Evolutionary conservation across 2,888 invertebrate species (phyloP), one percentile per base, ranked within the genome.

Genomic region (Meghimatium bilineatum): DNA sequence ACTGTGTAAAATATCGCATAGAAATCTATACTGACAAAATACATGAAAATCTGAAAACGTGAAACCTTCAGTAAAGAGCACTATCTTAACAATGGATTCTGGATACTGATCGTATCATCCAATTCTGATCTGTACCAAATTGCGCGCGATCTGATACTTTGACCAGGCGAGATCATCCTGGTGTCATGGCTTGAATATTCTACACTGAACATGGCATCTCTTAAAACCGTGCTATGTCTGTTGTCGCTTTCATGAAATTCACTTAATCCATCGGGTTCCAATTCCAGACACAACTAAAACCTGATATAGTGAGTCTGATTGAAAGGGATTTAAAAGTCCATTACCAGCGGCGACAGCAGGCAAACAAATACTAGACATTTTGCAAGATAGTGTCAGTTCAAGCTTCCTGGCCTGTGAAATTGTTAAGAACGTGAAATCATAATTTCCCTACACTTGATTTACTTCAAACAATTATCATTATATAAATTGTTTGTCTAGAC

Each of bases 231-330:
- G 29, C 63, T 29, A 23, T 63, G 29, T 63, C 26, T 63, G 63
- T 29, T 63, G 63, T 63, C 63, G 36, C 71, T 71, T 38, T 71
- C 20, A 34, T 34, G 36, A 36, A 71, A 71, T 36, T 71, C 71
- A 12, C 36, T 71, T 36, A 71, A 38, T 36, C 71, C 44, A 71
- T 34, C 36, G 17, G 44, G 71, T 36, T 71, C 36, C 12, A 20
- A 6, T n/a, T 44, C 20, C 36, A 38, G 71, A 38, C 63, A 8
- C 29, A 63, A 63, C 29, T 63, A 29, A 63, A 6, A 29, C 63
- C 29, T 63, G 63, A 63, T 63, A 63, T 63, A 2, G 63, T 2
- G 63, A 63, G 29, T n/a, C 63, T 29, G n/a, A 63, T 29, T 29
- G 29, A 63, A 63, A 63, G 29, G 29, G 63, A 5, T 63, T 63